These are phyloP conservation scores for Hippoglossus hippoglossus DNA, from an alignment of 2,797 vertebrate species.

Conservation along the genomic window DNA sequence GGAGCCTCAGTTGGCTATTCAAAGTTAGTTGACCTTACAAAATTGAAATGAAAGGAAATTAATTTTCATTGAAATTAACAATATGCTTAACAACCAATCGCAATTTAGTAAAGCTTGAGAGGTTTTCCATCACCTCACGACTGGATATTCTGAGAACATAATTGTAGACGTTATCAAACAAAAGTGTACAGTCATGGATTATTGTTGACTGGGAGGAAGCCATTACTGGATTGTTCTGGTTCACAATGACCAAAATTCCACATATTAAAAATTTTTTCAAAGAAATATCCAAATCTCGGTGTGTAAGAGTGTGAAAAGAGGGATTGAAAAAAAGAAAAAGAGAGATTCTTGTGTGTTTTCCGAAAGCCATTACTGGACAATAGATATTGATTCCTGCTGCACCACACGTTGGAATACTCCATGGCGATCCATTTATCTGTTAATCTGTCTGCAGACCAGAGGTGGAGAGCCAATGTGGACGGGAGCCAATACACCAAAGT, in stretches of 20 bases:
- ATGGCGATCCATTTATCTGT: slow-evolving; percentile 82
- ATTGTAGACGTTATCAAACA: slow-evolving; percentile 24
- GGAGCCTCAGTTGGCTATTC: slow-evolving; percentile 78
- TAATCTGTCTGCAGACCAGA: slow-evolving; percentile 76
- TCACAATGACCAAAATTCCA: slow-evolving; percentile 25
- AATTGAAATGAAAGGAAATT: slow-evolving; percentile 84
- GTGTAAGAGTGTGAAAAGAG: slow-evolving; percentile 14
- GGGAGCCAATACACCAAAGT: slow-evolving; percentile 79
- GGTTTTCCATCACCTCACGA: slow-evolving; percentile 59
- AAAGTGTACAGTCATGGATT: slow-evolving; percentile 35
- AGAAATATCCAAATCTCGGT: background rate
- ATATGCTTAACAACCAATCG: slow-evolving; percentile 74
- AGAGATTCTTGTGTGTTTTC: slow-evolving; percentile 65
- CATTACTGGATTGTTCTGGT: slow-evolving; percentile 32
- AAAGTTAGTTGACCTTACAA: slow-evolving; percentile 85
- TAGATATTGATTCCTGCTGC: slow-evolving; percentile 77
- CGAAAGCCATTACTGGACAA: slow-evolving; percentile 74
- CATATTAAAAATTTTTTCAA: background rate
- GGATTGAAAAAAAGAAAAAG: slow-evolving; percentile 40
- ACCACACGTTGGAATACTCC: slow-evolving; percentile 73
- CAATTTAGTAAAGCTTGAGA: slow-evolving; percentile 73
- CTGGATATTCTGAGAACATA: slow-evolving; percentile 49
- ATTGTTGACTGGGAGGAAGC: slow-evolving; percentile 19
- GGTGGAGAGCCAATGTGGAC: slow-evolving; percentile 71
- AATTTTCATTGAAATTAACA: slow-evolving; percentile 85